Evolutionary conservation across 1,140 invertebrate genomes (phyloP).

Genomic region (Radopholus similis): DNA sequence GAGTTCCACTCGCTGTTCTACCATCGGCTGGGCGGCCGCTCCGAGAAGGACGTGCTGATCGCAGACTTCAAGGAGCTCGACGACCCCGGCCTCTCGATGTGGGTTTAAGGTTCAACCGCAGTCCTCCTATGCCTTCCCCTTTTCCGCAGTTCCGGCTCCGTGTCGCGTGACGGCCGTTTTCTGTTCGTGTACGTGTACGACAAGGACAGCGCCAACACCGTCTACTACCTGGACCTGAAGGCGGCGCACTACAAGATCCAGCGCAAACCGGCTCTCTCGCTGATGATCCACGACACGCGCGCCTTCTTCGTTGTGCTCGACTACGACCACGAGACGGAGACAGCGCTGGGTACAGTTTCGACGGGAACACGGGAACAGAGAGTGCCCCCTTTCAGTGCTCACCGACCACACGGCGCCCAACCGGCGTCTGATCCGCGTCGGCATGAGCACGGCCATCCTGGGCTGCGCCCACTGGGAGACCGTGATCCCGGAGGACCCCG

Average conservation of each 20-base stretch:
- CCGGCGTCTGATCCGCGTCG: constrained; percentile 80
- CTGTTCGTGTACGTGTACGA: constrained; percentile 50
- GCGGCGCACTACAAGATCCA: constrained; percentile 44
- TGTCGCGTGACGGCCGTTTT: constrained; percentile 50
- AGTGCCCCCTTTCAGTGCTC: constrained; percentile 64
- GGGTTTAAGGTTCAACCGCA: neutral
- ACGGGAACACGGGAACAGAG: neutral
- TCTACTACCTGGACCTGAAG: constrained; percentile 52
- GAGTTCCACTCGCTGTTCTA: constrained; percentile 89
- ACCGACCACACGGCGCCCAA: constrained; percentile 91
- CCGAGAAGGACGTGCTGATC: constrained; percentile 80
- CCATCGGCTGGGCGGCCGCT: constrained; percentile 78
- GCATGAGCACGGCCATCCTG: constrained; percentile 72
- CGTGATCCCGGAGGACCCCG: constrained; percentile 77
- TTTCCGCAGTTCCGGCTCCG: constrained; percentile 29
- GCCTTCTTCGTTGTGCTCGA: constrained; percentile 17
- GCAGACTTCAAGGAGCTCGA: constrained; percentile 87
- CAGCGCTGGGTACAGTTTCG: constrained; percentile 5
- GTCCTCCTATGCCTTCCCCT: too few species aligned
- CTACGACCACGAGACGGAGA: constrained; percentile 23
- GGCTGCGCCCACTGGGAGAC: constrained; percentile 72
- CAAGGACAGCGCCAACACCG: constrained; percentile 31
- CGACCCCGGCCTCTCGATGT: constrained; percentile 78
- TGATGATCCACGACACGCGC: constrained; percentile 68
- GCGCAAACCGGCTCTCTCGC: constrained; percentile 54